phyloP scores from a whole-genome alignment of 2,113 vertebrate species.

The Lagopus leucura region DNA sequence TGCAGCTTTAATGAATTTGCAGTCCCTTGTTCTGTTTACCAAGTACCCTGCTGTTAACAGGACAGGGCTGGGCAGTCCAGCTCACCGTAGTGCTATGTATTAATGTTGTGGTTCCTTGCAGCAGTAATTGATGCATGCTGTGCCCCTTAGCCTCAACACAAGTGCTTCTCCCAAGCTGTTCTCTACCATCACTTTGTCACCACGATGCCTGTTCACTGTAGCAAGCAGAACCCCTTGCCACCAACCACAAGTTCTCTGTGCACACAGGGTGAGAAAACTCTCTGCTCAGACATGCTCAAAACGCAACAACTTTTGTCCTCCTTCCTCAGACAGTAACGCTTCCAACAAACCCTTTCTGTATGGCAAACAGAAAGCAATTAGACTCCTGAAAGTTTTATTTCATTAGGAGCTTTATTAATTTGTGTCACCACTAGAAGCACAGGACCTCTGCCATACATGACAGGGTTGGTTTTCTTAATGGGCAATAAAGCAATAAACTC shows the following conservation, averaged over 20 bases:
- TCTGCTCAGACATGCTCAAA: not conserved
- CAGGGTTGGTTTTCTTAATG: not conserved
- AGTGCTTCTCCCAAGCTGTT: not conserved
- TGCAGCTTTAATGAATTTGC: not conserved
- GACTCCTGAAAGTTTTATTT: not conserved
- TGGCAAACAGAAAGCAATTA: rapidly evolving
- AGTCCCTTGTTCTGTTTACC: not conserved
- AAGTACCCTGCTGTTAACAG: not conserved
- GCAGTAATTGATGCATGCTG: not conserved
- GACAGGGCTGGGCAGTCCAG: not conserved
- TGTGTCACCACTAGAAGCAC: not conserved
- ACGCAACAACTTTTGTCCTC: rapidly evolving
- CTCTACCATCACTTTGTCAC: not conserved
- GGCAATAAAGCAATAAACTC: rapidly evolving
- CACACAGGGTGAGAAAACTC: rapidly evolving
- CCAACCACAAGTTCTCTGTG: rapidly evolving
- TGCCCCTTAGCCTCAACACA: not conserved
- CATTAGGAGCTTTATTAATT: not conserved
- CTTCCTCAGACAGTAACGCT: rapidly evolving
- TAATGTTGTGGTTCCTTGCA: rapidly evolving
- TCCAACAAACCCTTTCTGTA: not conserved
- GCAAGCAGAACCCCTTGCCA: not conserved
- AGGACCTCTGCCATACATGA: not conserved
- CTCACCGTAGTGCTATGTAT: rapidly evolving
- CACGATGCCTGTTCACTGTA: not conserved